Evolutionary conservation across 2,113 vertebrate genomes (phyloP).

Genomic region (Podarcis muralis): DNA sequence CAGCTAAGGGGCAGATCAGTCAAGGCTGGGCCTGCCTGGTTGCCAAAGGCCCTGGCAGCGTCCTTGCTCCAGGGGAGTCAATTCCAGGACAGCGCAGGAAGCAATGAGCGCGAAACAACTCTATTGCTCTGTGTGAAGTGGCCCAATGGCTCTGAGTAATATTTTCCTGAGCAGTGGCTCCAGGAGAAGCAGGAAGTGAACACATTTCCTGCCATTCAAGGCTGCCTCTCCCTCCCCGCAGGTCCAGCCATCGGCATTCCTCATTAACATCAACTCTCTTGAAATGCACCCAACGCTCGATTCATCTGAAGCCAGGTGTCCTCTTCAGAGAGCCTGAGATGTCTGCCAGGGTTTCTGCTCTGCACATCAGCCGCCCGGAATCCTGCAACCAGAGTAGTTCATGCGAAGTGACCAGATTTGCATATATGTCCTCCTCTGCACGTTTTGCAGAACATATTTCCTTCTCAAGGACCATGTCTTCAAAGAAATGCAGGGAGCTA

Average conservation of each 20-base stretch:
- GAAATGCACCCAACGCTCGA: neutral
- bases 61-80: neutral
- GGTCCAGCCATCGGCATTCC: neutral
- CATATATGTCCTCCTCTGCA: neutral
- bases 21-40: neutral
- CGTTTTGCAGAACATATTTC: neutral
- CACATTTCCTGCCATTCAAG: slow-evolving; percentile 46
- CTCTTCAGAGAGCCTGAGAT: neutral
- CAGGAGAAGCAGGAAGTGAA: slow-evolving; percentile 31
- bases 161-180: slow-evolving; percentile 52
- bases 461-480: neutral
- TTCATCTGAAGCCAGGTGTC: neutral
- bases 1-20: neutral
- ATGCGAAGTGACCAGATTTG: neutral
- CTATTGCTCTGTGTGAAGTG: slow-evolving; percentile 44
- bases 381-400: neutral
- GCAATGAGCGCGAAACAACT: slow-evolving; percentile 40
- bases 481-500: neutral
- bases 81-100: slow-evolving; percentile 43
- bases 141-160: slow-evolving; percentile 47
- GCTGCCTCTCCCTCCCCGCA: neutral
- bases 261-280: neutral
- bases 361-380: neutral
- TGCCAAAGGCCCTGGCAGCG: neutral
- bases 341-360: neutral